Evolutionary conservation across 2,888 invertebrate species (phyloP).

Genomic region (Torymus tubicola): DNA sequence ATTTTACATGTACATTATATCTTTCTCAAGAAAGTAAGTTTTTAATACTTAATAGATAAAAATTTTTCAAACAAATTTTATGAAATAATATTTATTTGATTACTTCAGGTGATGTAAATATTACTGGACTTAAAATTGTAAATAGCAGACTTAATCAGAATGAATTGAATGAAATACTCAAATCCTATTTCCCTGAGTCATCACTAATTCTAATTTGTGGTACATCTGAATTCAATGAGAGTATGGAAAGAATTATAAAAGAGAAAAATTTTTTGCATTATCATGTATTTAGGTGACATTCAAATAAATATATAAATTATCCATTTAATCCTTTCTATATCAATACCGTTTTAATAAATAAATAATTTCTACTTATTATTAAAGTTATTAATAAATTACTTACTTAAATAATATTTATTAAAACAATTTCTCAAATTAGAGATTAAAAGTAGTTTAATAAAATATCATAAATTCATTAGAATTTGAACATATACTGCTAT

Average conservation of each 20-base stretch:
- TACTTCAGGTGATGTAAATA: slow-evolving; percentile 58
- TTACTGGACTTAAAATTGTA: slow-evolving; percentile 66
- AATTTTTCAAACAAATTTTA: slow-evolving; percentile 11
- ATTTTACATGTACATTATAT: slow-evolving; percentile 69
- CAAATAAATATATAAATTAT: slow-evolving; percentile 29
- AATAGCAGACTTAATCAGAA: slow-evolving; percentile 62
- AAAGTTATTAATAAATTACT: too few relatives aligned
- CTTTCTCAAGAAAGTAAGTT: slow-evolving; percentile 65
- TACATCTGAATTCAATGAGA: slow-evolving; percentile 67
- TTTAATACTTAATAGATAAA: slow-evolving; percentile 24
- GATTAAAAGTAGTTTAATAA: too few relatives aligned
- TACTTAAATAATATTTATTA: too few relatives aligned
- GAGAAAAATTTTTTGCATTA: slow-evolving; percentile 61
- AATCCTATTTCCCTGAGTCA: slow-evolving; percentile 54
- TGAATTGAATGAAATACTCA: slow-evolving; percentile 59
- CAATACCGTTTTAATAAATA: too few relatives aligned
- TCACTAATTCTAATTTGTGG: slow-evolving; percentile 73
- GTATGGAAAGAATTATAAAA: slow-evolving; percentile 60
- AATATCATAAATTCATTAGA: too few relatives aligned
- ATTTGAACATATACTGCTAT: too few relatives aligned
- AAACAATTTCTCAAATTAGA: too few relatives aligned
- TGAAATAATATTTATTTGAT: too few relatives aligned
- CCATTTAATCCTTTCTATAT: slow-evolving; percentile 10
- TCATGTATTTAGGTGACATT: slow-evolving; percentile 64
- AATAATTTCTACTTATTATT: too few relatives aligned